Evolutionary conservation across 2,888 invertebrate species (phyloP), one percentile per base, ranked within the genome.

Genomic region (Eristalinus aeneus): DNA sequence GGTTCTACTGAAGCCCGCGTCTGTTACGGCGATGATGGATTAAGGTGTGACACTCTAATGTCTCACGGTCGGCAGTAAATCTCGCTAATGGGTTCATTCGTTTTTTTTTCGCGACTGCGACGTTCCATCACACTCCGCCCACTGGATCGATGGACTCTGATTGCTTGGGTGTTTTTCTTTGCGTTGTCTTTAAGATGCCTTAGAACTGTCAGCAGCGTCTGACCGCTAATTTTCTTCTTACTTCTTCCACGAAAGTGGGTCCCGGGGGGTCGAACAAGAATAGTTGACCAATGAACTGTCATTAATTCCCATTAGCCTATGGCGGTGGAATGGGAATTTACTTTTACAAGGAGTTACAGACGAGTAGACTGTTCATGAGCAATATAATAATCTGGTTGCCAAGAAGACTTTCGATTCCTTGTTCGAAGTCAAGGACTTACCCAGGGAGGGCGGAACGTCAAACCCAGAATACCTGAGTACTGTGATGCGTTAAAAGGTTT

Each of bases 31-130:
- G 68, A 27, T 73, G 85, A 85, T 75, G 75, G 80, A 80, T 77
- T 16, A 73, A 73, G 85, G 80, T 85, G 85, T 60, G 81, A 85
- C 85, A 81, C 73, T 80, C 76, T 54, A 72, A 76, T 79, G 76
- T 73, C 80, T 53, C 67, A 76, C 73, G 76, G 58, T 73, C 53
- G 53, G 53, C 60, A 69, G 56, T 65, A 76, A 81, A 76, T 81
- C 64, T 68, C 72, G 80, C 72, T 67, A 76, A 85, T 85, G 58
- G 27, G 67, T 76, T 76, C 64, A 68, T 77, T 68, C 58, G 68
- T 69, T 73, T 39, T 4, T n/a, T 36, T 69, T 12, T 10, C 39
- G 39, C 4, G 12, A 4, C 39, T 12, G 12, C 46, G 16, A 16
- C 46, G 16, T 16, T n/a, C n/a, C 46, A 8, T 46, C 8, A 2